phyloP scores from a whole-genome alignment of 30 jellyfish, hydroid and myxozoan species.

The Hydractinia echinata region DNA sequence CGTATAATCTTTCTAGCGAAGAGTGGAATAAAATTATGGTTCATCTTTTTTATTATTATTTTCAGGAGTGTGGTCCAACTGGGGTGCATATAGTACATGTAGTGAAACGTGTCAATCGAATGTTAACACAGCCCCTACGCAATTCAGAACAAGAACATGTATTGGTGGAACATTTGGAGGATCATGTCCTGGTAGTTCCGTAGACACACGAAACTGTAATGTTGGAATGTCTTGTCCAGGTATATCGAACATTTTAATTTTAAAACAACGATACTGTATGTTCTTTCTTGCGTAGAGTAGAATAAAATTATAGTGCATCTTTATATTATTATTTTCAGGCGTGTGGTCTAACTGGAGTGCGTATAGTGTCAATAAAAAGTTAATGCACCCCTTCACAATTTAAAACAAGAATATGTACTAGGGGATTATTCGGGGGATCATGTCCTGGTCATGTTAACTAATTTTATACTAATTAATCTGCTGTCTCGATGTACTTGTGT shows the following conservation, averaged over 20 bases:
- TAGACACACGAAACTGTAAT: conserved; percentile 8
- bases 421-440: conserved; percentile 8
- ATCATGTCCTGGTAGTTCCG: not conserved
- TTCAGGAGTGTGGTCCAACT: not conserved
- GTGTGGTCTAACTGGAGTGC: conserved; percentile 7
- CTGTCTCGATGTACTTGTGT: too few relatives aligned
- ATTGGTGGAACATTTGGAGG: conserved; percentile 17
- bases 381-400: not conserved
- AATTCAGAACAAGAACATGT: conserved; percentile 7
- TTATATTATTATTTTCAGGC: conserved; percentile 21
- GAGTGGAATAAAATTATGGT: too few relatives aligned
- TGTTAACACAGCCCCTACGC: conserved; percentile 9
- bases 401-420: conserved; percentile 4
- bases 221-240: conserved; percentile 26
- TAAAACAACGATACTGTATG: too few relatives aligned
- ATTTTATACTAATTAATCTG: too few relatives aligned
- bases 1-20: too few relatives aligned
- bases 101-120: conserved; percentile 21
- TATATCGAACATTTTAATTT: too few relatives aligned
- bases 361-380: conserved; percentile 21
- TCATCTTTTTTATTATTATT: too few relatives aligned
- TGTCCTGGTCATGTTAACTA: too few relatives aligned
- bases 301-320: too few relatives aligned
- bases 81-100: conserved; percentile 24
- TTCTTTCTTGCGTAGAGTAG: too few relatives aligned